Evolutionary conservation across 2,797 vertebrate species (phyloP).

Genomic region (Emys orbicularis): DNA sequence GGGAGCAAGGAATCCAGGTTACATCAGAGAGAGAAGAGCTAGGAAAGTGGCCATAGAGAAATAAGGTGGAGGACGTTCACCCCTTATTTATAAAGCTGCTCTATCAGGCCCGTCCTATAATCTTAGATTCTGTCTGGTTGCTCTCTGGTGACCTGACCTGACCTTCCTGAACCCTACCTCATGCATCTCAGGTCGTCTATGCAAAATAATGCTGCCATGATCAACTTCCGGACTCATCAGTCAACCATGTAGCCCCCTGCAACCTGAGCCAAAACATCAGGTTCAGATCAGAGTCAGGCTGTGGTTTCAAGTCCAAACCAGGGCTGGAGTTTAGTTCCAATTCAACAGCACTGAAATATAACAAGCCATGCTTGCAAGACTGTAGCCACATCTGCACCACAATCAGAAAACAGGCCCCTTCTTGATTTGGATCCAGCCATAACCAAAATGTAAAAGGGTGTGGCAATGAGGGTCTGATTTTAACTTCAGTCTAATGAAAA

Average conservation of each 20-base stretch:
- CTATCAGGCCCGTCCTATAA: not conserved
- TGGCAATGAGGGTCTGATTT: constrained; percentile 33
- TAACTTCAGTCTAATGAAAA: constrained; percentile 40
- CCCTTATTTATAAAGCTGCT: not conserved
- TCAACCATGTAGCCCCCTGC: not conserved
- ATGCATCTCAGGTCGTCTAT: not conserved
- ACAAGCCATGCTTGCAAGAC: constrained; percentile 30
- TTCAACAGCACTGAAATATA: constrained; percentile 41
- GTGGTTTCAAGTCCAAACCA: constrained; percentile 42
- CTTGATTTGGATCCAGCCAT: not conserved
- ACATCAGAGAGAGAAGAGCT: not conserved
- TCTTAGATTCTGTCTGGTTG: not conserved
- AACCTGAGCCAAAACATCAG: constrained; percentile 24
- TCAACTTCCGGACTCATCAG: constrained; percentile 36
- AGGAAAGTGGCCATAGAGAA: not conserved
- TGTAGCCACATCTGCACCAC: constrained; percentile 9
- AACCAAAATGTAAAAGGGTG: constrained; percentile 16
- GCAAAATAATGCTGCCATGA: constrained; percentile 39
- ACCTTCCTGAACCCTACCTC: not conserved
- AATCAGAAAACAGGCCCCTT: constrained; percentile 14
- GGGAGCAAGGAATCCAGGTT: not conserved
- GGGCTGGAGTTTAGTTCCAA: constrained; percentile 19
- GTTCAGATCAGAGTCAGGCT: constrained; percentile 25
- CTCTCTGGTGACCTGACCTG: not conserved
- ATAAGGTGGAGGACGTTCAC: not conserved